Conservation (phyloP, 30 jellyfish, hydroid and myxozoan species). For the Pseudorhiza aurosa region DNA sequence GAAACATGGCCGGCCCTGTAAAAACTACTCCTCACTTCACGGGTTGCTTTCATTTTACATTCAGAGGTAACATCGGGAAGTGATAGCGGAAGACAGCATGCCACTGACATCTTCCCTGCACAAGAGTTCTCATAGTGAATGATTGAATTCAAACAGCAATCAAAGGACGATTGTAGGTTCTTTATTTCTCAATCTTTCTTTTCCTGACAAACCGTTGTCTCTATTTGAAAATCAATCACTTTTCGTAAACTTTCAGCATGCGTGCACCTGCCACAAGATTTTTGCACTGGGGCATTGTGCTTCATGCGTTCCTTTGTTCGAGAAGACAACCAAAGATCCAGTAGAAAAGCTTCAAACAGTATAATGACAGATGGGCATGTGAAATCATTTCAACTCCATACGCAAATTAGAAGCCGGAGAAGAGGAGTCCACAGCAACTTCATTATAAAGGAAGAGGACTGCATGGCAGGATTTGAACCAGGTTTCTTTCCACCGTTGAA, state of each 20-base stretch:
- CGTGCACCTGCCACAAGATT: constrained; percentile 51
- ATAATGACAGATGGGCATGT: constrained; percentile 56
- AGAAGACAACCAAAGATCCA: constrained; percentile 39
- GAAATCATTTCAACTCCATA: constrained; percentile 40
- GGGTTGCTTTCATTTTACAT: too few relatives aligned
- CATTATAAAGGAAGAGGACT: neutral
- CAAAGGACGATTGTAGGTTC: too few relatives aligned
- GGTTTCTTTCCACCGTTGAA: too few relatives aligned
- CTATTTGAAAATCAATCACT: neutral
- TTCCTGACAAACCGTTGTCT: too few relatives aligned
- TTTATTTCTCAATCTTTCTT: too few relatives aligned
- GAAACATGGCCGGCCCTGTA: too few relatives aligned
- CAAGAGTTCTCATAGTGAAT: too few relatives aligned
- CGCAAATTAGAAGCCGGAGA: constrained; percentile 11
- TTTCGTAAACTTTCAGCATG: neutral
- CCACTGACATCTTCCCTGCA: too few relatives aligned
- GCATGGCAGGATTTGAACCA: neutral
- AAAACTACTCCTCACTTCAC: too few relatives aligned
- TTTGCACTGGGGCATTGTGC: constrained; percentile 17
- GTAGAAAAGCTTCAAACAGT: constrained; percentile 34
- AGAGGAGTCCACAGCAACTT: constrained; percentile 12
- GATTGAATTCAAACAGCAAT: too few relatives aligned
- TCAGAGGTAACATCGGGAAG: too few relatives aligned
- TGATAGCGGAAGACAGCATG: too few relatives aligned
- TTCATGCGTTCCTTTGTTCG: constrained; percentile 30